These are phyloP conservation scores for Zootoca vivipara DNA, from an alignment of 2,113 vertebrate genomes.

Conservation along the genomic window DNA sequence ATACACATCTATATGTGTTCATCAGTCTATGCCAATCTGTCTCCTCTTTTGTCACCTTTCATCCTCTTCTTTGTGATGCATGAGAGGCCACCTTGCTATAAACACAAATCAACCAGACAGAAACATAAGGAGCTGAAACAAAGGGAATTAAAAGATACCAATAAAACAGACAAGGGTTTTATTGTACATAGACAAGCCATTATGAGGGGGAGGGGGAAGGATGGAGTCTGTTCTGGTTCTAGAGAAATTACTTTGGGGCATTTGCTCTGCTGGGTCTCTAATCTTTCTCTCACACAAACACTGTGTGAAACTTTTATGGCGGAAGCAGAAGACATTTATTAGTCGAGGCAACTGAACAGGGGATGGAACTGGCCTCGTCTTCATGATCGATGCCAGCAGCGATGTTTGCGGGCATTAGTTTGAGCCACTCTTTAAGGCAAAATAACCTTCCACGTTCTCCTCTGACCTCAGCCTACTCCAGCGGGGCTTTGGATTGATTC, in stretches of 20 bases:
- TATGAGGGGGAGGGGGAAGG: not conserved
- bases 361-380: not conserved
- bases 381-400: not conserved
- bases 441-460: not conserved
- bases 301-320: rapidly evolving
- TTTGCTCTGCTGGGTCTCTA: not conserved
- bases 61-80: no score
- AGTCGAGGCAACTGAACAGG: not conserved
- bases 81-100: not conserved
- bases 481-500: not conserved
- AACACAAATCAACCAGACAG: not conserved
- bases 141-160: not conserved
- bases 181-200: not conserved
- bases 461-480: not conserved
- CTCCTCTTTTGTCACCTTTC: no score
- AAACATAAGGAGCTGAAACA: not conserved
- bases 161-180: not conserved
- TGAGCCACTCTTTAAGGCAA: not conserved
- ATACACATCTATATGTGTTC: no score
- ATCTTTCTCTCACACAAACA: not conserved
- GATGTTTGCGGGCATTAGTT: rapidly evolving
- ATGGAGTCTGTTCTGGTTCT: no score
- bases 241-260: not conserved
- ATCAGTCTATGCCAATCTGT: no score
- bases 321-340: rapidly evolving